Conservation (phyloP, 2,113 vertebrate species). For the Cryptomyrus ogoouensis region DNA sequence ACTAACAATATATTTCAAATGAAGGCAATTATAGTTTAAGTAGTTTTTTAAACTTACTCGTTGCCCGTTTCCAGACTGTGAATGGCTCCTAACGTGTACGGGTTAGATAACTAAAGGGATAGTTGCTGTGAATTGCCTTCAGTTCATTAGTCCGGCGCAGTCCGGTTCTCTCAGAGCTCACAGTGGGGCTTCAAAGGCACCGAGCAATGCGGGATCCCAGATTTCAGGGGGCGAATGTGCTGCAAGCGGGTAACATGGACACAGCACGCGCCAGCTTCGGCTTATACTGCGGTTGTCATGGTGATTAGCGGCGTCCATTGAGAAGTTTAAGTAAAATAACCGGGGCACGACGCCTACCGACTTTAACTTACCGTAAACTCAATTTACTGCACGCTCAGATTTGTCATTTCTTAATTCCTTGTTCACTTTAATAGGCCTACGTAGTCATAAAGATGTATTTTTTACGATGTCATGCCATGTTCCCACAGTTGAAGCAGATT, state of each 20-base stretch:
- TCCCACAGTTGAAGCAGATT: background rate
- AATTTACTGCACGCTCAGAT: background rate
- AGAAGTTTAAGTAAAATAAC: conserved; percentile 26
- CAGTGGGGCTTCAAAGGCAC: conserved; percentile 40
- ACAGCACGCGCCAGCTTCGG: conserved; percentile 8
- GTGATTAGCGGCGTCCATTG: conserved; percentile 31
- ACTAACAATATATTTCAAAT: background rate
- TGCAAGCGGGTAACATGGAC: background rate
- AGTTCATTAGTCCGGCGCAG: conserved; percentile 38
- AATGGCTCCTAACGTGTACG: background rate
- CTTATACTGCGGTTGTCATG: conserved; percentile 50
- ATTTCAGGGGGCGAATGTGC: background rate
- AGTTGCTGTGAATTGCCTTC: background rate
- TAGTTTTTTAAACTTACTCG: background rate
- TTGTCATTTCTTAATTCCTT: background rate
- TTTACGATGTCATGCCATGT: background rate
- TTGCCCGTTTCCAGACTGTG: background rate
- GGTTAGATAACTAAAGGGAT: background rate
- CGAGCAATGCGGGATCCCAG: conserved; percentile 25
- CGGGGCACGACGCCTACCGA: background rate
- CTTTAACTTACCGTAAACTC: background rate
- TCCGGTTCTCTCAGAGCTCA: conserved; percentile 48
- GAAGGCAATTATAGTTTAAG: background rate
- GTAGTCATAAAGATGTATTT: background rate
- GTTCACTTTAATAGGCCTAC: background rate